Evolutionary conservation across 1,140 invertebrate genomes (phyloP).

Genomic region (Drosophila malerkotliana): DNA sequence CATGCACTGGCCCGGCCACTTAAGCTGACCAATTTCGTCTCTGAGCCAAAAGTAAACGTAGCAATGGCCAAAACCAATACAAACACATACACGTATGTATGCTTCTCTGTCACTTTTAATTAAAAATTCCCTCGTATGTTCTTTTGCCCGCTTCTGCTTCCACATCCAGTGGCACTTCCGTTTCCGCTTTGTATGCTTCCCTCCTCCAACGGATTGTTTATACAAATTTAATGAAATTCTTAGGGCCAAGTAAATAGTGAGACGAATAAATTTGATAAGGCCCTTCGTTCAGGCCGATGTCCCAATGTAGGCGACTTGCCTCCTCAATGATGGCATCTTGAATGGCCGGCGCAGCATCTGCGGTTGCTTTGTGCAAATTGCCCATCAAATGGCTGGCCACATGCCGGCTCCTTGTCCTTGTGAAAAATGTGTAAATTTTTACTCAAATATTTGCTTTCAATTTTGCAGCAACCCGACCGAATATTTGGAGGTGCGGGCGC

Average conservation of each 20-base stretch:
- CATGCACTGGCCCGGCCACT: constrained; percentile 24
- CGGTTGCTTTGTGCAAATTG: constrained; percentile 66
- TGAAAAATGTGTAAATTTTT: constrained; percentile 75
- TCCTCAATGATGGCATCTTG: constrained; percentile 19
- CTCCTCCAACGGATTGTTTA: constrained; percentile 30
- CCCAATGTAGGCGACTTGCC: constrained; percentile 10
- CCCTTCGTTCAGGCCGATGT: constrained; percentile 4
- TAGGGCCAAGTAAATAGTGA: constrained; percentile 48
- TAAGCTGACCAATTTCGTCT: constrained; percentile 57
- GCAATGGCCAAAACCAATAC: constrained; percentile 42
- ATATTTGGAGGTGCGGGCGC: neutral
- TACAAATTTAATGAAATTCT: constrained; percentile 61
- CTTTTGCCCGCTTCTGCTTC: constrained; percentile 26
- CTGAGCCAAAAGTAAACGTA: constrained; percentile 53
- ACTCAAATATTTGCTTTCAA: constrained; percentile 80
- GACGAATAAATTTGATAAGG: constrained; percentile 39
- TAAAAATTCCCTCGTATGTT: constrained; percentile 60
- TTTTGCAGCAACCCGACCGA: constrained; percentile 44
- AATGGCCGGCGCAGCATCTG: constrained; percentile 38
- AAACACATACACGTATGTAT: constrained; percentile 18
- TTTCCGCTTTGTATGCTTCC: constrained; percentile 33
- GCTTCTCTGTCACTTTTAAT: constrained; percentile 48
- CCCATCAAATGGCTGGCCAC: constrained; percentile 42
- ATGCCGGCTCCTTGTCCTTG: constrained; percentile 28
- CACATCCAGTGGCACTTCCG: neutral